Base-by-base conservation (phyloP, 2,797 vertebrate genomes). In the Helarctos malayanus region DNA sequence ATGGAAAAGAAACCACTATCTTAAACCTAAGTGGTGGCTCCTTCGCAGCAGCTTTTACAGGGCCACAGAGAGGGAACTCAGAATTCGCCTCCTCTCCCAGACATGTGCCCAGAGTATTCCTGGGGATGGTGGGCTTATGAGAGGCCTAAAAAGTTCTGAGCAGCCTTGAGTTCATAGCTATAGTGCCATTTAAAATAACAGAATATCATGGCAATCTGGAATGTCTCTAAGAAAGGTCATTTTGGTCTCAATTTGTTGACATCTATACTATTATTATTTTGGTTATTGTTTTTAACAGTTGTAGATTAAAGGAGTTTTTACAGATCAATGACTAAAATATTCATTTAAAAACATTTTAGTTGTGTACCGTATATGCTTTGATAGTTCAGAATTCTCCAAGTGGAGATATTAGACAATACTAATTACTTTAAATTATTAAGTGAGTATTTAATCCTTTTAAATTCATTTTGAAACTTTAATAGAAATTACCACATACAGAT, bases 371-470 rank as follows among this genome's bases (percentile, higher is more conserved):
- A 97, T 95, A 97, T 27, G 94, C 75, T 97, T 96, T 91, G 35
- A 97, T 88, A 98, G 65, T 98, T 85, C 57, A 97, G 86, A 97
- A 79, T 49, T 97, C 91, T 98, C 98, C 96, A 97, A 86, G 89
- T 96, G 89, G 97, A 98, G 96, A 88, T 91, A 92, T 29, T 87
- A 94, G 89, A 94, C 21, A 96, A 97, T 83, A 81, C 93, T 63
- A 79, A 94, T 63, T 93, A 97, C 41, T 98, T 97, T 82, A 97
- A 98, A 97, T 93, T 81, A 97, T 98, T 98, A 91, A 91, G 92
- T 76, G 61, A 94, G 61, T 68, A 84, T 79, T 89, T 92, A 94
- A 86, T 76, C 80, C 56, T 94, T 94, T 75, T 63, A 98, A 97
- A 96, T 94, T 87, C 13, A 95, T 29, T 95, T 96, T 96, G 96